phyloP scores from a whole-genome alignment of 1,140 invertebrate species.

The Panulirus ornatus region DNA sequence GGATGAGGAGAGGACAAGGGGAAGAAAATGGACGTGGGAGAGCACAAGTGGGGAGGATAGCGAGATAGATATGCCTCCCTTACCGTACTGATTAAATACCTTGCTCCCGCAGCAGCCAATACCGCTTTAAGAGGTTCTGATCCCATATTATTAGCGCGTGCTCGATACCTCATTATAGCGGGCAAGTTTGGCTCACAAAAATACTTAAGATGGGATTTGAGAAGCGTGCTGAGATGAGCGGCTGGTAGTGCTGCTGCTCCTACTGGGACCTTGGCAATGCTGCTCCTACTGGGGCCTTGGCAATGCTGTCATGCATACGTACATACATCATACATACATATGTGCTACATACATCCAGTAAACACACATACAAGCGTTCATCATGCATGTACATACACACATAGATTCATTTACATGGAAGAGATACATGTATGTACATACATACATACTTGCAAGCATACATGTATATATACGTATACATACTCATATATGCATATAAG shows the following conservation, averaged over 20 bases:
- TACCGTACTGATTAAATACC: conserved; percentile 72
- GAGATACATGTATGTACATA: too few species aligned
- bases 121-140: conserved; percentile 70
- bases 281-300: not conserved
- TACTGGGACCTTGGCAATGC: not conserved
- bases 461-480: too few species aligned
- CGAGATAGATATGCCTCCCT: conserved; percentile 16
- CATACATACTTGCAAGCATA: too few species aligned
- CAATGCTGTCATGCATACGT: too few species aligned
- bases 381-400: too few species aligned
- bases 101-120: conserved; percentile 60
- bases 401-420: too few species aligned
- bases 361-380: too few species aligned
- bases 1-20: not conserved
- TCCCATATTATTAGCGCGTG: conserved; percentile 70
- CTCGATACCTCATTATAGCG: conserved; percentile 69
- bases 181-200: conserved; percentile 67
- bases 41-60: not conserved
- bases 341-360: too few species aligned
- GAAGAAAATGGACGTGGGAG: not conserved
- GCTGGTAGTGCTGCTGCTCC: not conserved
- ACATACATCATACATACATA: too few species aligned
- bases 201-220: conserved; percentile 69
- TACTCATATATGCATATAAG: too few species aligned
- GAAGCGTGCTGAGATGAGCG: conserved; percentile 24